These are phyloP conservation scores for Falco berigora DNA, from an alignment of 2,797 vertebrate genomes.

Conservation along the genomic window DNA sequence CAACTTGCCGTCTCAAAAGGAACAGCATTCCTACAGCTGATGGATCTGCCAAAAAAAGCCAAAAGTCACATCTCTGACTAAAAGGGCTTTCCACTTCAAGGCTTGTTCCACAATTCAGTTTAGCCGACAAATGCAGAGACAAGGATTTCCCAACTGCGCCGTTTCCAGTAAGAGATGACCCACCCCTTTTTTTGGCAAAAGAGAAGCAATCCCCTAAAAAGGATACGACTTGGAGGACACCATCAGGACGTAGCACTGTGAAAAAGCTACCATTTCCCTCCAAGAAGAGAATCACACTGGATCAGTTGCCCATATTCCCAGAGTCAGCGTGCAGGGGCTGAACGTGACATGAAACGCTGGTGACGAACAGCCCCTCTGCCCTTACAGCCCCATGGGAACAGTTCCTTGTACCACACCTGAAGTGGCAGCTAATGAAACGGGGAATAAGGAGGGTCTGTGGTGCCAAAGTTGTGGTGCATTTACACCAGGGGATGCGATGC, in stretches of 20 bases:
- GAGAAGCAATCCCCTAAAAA: background rate
- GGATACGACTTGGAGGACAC: background rate
- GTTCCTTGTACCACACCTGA: background rate
- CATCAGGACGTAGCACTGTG: fast-evolving
- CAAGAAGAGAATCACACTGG: background rate
- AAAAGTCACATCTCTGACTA: background rate
- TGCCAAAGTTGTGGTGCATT: background rate
- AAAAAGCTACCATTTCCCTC: background rate
- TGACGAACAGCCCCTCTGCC: background rate
- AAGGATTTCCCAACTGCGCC: background rate
- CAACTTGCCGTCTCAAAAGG: background rate
- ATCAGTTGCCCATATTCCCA: background rate
- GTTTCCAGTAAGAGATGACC: background rate
- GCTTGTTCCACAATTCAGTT: background rate
- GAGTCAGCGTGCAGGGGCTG: background rate
- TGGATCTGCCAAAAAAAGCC: background rate
- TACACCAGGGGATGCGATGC: fast-evolving
- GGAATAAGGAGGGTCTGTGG: background rate
- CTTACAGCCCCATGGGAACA: background rate
- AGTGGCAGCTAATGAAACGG: fast-evolving
- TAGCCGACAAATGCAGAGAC: background rate
- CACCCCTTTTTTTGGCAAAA: background rate
- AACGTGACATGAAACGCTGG: background rate
- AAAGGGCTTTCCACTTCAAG: slow-evolving; percentile 10
- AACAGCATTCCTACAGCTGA: background rate